These are phyloP conservation scores for Trachythela sp. DNA, from an alignment of 64 coral and sea anemone genomes.

Conservation along the genomic window DNA sequence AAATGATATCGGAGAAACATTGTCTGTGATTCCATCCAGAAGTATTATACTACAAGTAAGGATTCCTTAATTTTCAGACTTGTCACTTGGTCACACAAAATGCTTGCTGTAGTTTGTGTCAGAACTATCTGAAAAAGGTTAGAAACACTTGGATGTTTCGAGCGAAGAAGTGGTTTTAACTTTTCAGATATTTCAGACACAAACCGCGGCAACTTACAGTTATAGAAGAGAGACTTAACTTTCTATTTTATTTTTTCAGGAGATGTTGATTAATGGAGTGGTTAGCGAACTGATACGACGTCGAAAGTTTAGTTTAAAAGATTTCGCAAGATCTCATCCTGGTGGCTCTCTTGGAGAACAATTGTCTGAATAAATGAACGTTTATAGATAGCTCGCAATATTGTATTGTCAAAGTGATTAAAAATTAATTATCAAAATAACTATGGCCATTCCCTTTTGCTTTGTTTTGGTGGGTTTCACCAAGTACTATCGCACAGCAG, in stretches of 20 bases:
- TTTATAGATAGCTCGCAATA: no score
- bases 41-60: not conserved
- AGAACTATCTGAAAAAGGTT: no score
- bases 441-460: no score
- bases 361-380: not conserved
- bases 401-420: no score
- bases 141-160: no score
- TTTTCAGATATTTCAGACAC: no score
- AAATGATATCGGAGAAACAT: not conserved
- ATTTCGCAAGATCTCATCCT: not conserved
- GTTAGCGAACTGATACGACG: not conserved
- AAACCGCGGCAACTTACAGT: not conserved
- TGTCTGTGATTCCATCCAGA: not conserved
- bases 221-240: not conserved
- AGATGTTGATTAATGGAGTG: not conserved
- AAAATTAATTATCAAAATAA: no score
- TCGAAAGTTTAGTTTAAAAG: not conserved
- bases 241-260: not conserved
- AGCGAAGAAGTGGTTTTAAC: no score
- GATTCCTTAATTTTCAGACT: not conserved
- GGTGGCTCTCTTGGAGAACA: not conserved
- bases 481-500: no score
- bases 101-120: no score
- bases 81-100: no score
- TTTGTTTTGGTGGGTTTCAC: no score